A percentile compares a stretch with the other conserved stretches of the same genome.
Conservation (phyloP, 2,888 invertebrate species). For the Busseola fusca region DNA sequence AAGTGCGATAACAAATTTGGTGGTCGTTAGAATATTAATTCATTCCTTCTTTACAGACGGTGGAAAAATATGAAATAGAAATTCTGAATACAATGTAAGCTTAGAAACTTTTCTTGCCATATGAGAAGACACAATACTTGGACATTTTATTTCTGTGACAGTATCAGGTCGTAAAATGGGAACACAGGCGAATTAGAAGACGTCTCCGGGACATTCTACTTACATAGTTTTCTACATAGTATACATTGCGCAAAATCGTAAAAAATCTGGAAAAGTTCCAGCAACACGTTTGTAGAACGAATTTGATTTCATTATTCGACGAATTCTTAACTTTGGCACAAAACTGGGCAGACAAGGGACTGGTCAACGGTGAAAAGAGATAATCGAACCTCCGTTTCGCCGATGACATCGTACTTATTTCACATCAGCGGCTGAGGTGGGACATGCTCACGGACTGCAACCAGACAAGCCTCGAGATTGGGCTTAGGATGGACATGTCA, state of each 20-base stretch:
- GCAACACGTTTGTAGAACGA: conserved; percentile 51
- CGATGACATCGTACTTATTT: no score
- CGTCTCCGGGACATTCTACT: conserved; percentile 45
- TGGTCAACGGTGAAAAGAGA: no score
- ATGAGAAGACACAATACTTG: conserved; percentile 22
- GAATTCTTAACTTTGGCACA: no score
- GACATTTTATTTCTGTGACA: conserved; percentile 51
- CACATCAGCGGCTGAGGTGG: no score
- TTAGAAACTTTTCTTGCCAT: conserved; percentile 22
- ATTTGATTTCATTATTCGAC: conserved; percentile 51
- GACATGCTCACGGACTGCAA: no score
- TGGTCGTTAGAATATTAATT: background rate
- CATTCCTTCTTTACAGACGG: background rate
- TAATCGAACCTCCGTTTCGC: no score
- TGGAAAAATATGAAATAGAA: conserved; percentile 14
- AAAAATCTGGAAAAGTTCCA: conserved; percentile 73
- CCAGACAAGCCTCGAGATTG: no score
- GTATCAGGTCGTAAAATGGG: conserved; percentile 56
- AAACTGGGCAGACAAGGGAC: no score
- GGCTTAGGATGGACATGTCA: no score
- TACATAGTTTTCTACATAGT: conserved; percentile 38
- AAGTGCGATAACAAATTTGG: background rate
- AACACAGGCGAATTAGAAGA: conserved; percentile 45
- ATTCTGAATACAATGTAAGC: conserved; percentile 32
- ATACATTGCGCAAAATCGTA: conserved; percentile 63